These are phyloP conservation scores for Aegotheles bennettii DNA, from an alignment of 2,113 vertebrate species.

Conservation along the genomic window DNA sequence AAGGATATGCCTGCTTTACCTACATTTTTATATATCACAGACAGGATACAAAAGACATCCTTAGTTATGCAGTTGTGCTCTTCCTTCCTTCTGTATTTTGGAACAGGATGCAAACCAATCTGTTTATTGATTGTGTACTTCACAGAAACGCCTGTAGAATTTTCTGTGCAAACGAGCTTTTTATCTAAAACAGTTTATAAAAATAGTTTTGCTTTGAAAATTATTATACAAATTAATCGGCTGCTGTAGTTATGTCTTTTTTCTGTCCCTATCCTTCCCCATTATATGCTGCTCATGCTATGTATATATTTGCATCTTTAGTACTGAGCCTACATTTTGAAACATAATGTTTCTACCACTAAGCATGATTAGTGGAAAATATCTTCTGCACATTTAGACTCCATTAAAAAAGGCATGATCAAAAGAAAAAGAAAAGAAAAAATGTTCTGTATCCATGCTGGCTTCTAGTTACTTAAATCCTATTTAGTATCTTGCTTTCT, in stretches of 20 bases:
- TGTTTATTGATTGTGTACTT: background rate
- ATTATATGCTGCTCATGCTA: background rate
- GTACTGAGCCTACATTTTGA: background rate
- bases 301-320: background rate
- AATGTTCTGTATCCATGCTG: background rate
- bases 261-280: background rate
- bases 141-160: background rate
- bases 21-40: background rate
- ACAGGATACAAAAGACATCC: background rate
- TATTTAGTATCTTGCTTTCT: background rate
- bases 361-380: background rate
- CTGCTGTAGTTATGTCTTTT: background rate
- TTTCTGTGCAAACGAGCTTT: background rate
- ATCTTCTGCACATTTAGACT: background rate
- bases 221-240: background rate
- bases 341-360: background rate
- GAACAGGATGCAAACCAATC: background rate
- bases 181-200: background rate
- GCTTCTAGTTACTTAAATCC: background rate
- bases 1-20: background rate
- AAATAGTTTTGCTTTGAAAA: background rate
- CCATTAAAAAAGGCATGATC: background rate
- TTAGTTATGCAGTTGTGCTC: background rate
- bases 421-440: background rate
- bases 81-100: background rate